These are phyloP conservation scores for Thecocarcelia acutangulata DNA, from an alignment of 2,888 invertebrate species.

Conservation along the genomic window DNA sequence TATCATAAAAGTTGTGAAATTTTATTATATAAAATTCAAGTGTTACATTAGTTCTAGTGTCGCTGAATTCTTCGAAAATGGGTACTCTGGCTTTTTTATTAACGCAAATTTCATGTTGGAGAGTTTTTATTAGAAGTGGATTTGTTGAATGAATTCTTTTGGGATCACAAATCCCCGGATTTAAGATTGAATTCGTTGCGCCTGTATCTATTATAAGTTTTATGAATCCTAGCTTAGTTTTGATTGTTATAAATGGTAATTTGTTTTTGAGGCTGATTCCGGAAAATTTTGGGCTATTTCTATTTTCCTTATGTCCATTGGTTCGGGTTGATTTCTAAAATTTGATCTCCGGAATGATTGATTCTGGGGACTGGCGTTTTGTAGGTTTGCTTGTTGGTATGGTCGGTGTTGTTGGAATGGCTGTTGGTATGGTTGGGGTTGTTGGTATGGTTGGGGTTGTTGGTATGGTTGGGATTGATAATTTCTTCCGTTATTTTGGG, in stretches of 20 bases:
- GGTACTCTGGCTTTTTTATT: constrained; percentile 15
- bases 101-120: constrained; percentile 15
- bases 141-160: background rate
- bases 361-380: background rate
- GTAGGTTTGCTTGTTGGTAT: background rate
- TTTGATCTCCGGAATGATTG: background rate
- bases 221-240: too few species aligned
- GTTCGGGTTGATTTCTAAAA: too few species aligned
- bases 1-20: too few species aligned
- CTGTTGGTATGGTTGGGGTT: background rate
- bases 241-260: too few species aligned
- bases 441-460: background rate
- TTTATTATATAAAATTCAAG: constrained; percentile 11
- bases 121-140: background rate
- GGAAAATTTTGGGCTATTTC: too few species aligned
- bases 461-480: background rate
- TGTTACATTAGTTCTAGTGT: too few species aligned
- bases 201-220: too few species aligned
- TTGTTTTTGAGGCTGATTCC: too few species aligned
- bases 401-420: background rate
- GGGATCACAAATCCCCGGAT: background rate
- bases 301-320: too few species aligned
- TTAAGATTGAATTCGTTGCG: too few species aligned
- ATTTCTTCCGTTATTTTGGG: background rate
- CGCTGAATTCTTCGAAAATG: constrained; percentile 12